Conservation (phyloP, 2,797 vertebrate species). For the Spinibarbus caldwelli region DNA sequence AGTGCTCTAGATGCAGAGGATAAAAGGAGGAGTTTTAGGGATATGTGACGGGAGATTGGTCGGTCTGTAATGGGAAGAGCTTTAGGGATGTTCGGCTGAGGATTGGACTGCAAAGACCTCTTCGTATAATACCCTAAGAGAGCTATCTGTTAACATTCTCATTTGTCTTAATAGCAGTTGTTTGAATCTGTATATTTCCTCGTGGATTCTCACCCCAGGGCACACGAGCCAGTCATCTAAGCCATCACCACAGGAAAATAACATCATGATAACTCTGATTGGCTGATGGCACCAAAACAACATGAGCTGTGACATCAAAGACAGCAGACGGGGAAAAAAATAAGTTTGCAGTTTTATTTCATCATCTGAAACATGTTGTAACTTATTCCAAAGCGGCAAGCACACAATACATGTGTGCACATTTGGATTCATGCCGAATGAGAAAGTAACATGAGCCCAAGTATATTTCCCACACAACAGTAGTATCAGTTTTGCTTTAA, state of each 20-base stretch:
- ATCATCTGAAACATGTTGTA: background rate
- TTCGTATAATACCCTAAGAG: background rate
- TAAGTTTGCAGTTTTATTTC: background rate
- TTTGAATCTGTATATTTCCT: background rate
- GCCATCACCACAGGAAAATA: background rate
- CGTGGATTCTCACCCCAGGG: background rate
- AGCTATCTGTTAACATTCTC: background rate
- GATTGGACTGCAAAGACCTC: background rate
- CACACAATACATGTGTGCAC: background rate
- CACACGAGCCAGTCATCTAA: background rate
- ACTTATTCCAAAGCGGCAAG: background rate
- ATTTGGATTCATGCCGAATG: background rate
- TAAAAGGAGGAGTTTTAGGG: background rate
- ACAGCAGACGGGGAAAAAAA: background rate
- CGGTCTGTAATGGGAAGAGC: background rate
- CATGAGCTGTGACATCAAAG: background rate
- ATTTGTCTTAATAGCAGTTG: conserved; percentile 1
- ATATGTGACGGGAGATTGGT: background rate
- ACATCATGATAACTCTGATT: background rate
- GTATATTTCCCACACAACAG: background rate
- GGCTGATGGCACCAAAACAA: background rate
- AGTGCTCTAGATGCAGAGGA: background rate
- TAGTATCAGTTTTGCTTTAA: background rate
- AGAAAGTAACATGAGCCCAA: background rate
- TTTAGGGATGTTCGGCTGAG: background rate